These are phyloP conservation scores for Laterallus jamaicensis DNA, from an alignment of 2,113 vertebrate species.

Conservation along the genomic window DNA sequence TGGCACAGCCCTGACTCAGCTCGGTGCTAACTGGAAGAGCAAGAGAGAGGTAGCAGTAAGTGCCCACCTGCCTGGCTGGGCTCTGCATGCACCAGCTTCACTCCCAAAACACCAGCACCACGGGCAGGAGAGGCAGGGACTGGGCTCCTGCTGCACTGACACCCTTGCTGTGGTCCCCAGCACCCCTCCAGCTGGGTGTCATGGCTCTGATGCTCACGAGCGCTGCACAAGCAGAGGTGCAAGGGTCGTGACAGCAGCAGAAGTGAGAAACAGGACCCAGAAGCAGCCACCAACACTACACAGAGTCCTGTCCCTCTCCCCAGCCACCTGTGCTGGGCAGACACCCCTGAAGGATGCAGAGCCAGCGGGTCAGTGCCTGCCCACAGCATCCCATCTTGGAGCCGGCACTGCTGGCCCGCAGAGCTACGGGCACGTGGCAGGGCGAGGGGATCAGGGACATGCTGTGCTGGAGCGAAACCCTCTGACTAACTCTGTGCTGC, in stretches of 20 bases:
- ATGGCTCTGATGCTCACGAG: accelerated
- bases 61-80: accelerated
- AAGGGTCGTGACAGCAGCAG: accelerated
- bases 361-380: not conserved
- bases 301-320: not conserved
- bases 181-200: accelerated
- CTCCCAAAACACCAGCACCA: not conserved
- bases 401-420: accelerated
- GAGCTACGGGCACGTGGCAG: accelerated
- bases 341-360: accelerated
- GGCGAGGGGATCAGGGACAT: accelerated
- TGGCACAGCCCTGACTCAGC: slow-evolving; percentile 88
- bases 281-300: not conserved
- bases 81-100: not conserved
- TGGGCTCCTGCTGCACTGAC: not conserved
- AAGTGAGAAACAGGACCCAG: not conserved
- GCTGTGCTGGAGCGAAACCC: accelerated
- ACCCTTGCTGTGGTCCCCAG: accelerated
- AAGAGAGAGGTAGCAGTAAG: not conserved
- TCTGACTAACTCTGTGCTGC: not conserved
- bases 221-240: accelerated
- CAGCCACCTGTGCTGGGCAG: accelerated
- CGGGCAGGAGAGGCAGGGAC: not conserved
- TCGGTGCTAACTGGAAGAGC: slow-evolving; percentile 87
- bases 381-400: accelerated